Evolutionary conservation across 2,888 invertebrate genomes (phyloP), one percentile per base, ranked within the genome.

Genomic region (Drosophila pseudotalamancana): DNA sequence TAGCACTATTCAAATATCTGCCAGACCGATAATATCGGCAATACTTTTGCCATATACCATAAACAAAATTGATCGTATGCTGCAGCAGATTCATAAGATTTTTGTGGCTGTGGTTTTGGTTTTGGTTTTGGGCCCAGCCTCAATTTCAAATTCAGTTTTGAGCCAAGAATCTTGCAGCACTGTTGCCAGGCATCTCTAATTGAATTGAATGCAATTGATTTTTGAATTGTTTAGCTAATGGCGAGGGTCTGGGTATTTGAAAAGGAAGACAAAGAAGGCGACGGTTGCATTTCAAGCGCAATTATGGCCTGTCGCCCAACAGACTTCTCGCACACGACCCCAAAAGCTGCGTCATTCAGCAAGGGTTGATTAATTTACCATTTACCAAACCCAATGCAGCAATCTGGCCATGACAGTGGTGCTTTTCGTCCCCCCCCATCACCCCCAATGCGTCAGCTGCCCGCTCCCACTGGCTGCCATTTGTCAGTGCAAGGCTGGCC

Each of bases 361-460:
- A 66, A 72, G 83, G 85, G 85, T 82, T 80, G 85, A 85, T 85
- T 85, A 78, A 84, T 84, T 72, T 67, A 68, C 69, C 49, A 68
- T n/a, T n/a, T n/a, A n/a, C n/a, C n/a, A n/a, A n/a, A n/a, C n/a
- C n/a, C n/a, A 84, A 77, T 81, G 77, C 68, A 62, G 50, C 64
- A 72, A 72, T 72, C 72, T 72, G 72, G 37, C 34, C 48, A 19
- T 64, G 72, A 51, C 63, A 68, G 62, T 67, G 53, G 39, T 70
- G 61, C 40, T 39, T 48, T 60, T 48, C 9, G 9, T n/a, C 9
- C 57, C 43, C 9, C n/a, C 6, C 11, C 14, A 42, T 5, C 9
- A 39, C 29, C 21, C 8, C 21, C 32, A 8, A 29, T 12, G 11
- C 14, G 11, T 21, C 32, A 8, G n/a, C 18, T 12, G 14, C 35